phyloP scores from a whole-genome alignment of 2,797 vertebrate species.

The Hafferia zeledoni region DNA sequence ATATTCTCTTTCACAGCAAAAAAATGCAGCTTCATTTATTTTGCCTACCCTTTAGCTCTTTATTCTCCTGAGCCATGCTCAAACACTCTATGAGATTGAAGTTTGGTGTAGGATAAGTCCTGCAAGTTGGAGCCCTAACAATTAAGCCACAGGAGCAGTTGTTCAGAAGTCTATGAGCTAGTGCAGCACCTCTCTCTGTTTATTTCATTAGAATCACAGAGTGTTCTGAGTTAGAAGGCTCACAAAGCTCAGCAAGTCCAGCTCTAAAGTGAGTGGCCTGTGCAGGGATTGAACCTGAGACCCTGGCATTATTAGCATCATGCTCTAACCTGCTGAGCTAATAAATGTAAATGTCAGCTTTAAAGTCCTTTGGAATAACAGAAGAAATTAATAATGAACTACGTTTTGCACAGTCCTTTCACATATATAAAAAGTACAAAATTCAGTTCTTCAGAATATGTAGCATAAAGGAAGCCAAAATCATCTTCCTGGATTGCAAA shows the following conservation, averaged over 20 bases:
- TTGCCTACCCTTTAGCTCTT: neutral
- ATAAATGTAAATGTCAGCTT: neutral
- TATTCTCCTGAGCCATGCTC: neutral
- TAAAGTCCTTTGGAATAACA: neutral
- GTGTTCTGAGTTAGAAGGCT: neutral
- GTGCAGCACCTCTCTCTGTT: neutral
- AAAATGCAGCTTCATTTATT: neutral
- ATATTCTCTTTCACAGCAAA: neutral
- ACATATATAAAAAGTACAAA: neutral
- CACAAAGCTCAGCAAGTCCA: neutral
- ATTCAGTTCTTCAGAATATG: neutral
- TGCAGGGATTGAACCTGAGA: neutral
- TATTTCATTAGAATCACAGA: neutral
- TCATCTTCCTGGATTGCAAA: neutral
- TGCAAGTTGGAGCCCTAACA: neutral
- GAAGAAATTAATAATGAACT: neutral
- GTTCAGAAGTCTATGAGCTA: neutral
- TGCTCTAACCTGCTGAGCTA: neutral
- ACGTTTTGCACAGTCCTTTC: neutral
- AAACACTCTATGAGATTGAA: neutral
- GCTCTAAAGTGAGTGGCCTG: neutral
- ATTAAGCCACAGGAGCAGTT: neutral
- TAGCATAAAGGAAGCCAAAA: neutral
- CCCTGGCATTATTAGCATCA: neutral
- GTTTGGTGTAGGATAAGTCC: neutral